phyloP scores from a whole-genome alignment of 2,888 invertebrate species.

The Epirrhoe alternata region DNA sequence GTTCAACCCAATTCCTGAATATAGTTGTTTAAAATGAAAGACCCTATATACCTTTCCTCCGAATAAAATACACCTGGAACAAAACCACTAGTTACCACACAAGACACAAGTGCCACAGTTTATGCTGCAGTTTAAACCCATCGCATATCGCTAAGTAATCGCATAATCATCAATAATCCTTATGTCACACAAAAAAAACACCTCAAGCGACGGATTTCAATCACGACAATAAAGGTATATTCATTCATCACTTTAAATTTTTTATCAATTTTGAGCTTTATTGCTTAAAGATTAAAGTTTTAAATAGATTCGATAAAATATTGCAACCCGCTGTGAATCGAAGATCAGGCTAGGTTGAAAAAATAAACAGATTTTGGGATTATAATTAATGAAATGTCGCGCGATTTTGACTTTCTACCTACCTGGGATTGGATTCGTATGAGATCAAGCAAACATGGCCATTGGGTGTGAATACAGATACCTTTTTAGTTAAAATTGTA shows the following conservation, averaged over 20 bases:
- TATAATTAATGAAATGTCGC: constrained; percentile 77
- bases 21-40: too few relatives aligned
- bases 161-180: constrained; percentile 80
- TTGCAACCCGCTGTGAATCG: constrained; percentile 70
- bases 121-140: constrained; percentile 11
- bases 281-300: background rate
- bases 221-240: constrained; percentile 49
- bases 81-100: too few relatives aligned
- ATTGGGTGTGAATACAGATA: background rate
- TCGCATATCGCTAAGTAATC: constrained; percentile 68
- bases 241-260: constrained; percentile 33
- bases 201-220: constrained; percentile 60
- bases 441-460: background rate
- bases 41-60: too few relatives aligned
- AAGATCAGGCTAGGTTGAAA: constrained; percentile 59
- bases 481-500: too few relatives aligned
- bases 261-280: constrained; percentile 39
- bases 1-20: too few relatives aligned
- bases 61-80: too few relatives aligned
- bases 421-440: constrained; percentile 48
- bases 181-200: constrained; percentile 63
- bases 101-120: too few relatives aligned
- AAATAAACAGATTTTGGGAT: constrained; percentile 67
- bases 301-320: constrained; percentile 35
- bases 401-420: constrained; percentile 57